Evolutionary conservation across 2,797 vertebrate genomes (phyloP).

Genomic region (Anguilla megastoma): DNA sequence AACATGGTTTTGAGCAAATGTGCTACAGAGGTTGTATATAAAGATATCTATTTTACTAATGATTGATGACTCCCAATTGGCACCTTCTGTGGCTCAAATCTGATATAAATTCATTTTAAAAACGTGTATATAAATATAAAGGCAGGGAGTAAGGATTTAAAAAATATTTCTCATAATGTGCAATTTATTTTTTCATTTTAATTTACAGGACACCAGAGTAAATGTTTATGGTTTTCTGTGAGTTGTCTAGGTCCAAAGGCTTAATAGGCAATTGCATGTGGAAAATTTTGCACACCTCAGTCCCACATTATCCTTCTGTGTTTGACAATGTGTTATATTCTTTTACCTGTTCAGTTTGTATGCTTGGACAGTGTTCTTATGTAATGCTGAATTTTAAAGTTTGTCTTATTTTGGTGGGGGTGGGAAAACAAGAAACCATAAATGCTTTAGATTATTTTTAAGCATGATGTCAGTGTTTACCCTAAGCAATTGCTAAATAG

Average conservation of each 20-base stretch:
- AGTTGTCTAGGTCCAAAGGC: not conserved
- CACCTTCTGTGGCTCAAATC: conserved; percentile 23
- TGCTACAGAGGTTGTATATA: conserved; percentile 16
- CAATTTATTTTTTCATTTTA: conserved; percentile 20
- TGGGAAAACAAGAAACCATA: not conserved
- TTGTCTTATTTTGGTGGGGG: not conserved
- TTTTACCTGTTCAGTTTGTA: not conserved
- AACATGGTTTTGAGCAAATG: conserved; percentile 10
- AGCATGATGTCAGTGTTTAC: not conserved
- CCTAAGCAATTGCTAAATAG: not conserved
- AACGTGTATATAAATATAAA: conserved; percentile 21
- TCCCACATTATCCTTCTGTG: not conserved
- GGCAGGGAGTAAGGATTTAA: conserved; percentile 1
- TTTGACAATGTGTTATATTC: not conserved
- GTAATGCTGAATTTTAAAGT: not conserved
- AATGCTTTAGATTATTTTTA: not conserved
- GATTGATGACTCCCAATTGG: conserved; percentile 6
- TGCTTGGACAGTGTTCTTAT: not conserved
- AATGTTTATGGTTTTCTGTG: conserved; percentile 14
- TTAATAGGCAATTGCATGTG: not conserved
- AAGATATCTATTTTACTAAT: conserved; percentile 34
- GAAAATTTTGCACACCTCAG: not conserved
- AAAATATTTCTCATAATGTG: conserved; percentile 8
- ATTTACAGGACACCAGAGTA: conserved; percentile 6
- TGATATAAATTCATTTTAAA: not conserved